A percentile compares a stretch with the other conserved stretches of the same genome.
phyloP scores from a whole-genome alignment of 2,113 vertebrate genomes.

The Pan paniscus region DNA sequence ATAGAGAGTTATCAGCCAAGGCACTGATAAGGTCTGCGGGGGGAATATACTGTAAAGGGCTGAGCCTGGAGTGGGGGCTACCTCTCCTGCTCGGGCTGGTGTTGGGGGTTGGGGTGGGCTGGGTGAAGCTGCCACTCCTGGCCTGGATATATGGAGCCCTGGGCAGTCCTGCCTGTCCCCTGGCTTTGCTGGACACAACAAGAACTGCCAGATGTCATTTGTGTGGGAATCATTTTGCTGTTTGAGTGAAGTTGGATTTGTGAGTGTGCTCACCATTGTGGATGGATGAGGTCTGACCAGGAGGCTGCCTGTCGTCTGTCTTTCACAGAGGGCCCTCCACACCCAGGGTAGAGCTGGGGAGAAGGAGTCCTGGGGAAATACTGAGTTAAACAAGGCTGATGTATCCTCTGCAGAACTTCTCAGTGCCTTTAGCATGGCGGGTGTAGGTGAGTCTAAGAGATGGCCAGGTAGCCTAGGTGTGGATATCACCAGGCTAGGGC shows the following conservation, averaged over 20 bases:
- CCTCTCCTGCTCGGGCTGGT: neutral
- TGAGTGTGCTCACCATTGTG: neutral
- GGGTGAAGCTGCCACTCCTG: neutral
- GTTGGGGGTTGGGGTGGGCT: neutral
- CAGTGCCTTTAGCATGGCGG: neutral
- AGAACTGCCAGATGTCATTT: neutral
- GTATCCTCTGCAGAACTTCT: neutral
- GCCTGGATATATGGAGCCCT: neutral
- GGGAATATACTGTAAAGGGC: neutral
- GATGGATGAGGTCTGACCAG: neutral
- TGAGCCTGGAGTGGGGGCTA: neutral
- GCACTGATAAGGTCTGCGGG: neutral
- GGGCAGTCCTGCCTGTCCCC: neutral
- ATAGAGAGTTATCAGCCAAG: neutral
- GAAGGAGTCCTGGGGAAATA: neutral
- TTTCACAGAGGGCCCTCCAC: neutral
- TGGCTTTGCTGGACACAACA: neutral
- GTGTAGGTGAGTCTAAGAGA: neutral
- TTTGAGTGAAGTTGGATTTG: neutral
- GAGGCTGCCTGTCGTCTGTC: neutral
- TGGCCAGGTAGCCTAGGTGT: too few relatives aligned
- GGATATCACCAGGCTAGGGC: rapidly evolving
- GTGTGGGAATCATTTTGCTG: neutral
- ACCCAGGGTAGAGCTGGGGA: neutral
- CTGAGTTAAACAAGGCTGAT: neutral